phyloP scores from a whole-genome alignment of 2,113 vertebrate genomes.

The Pan troglodytes region DNA sequence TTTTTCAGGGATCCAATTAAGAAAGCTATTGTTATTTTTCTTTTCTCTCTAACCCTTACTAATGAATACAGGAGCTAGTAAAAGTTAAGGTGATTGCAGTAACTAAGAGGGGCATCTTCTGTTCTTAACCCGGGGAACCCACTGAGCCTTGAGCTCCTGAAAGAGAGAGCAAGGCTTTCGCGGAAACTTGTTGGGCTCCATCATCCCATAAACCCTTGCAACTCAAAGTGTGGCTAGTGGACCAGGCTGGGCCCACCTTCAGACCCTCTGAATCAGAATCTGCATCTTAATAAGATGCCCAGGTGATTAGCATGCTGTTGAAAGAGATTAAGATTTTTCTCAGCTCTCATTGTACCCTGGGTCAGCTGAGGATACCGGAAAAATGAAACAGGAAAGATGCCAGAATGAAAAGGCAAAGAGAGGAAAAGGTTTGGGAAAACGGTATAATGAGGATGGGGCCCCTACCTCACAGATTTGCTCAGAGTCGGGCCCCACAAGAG shows the following conservation, averaged over 20 bases:
- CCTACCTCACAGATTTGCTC: too few relatives aligned
- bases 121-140: background rate
- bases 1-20: constrained; percentile 66
- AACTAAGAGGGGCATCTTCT: constrained; percentile 8
- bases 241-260: too few relatives aligned
- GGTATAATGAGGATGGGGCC: accelerated
- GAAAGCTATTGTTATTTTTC: constrained; percentile 59
- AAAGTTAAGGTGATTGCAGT: constrained; percentile 40
- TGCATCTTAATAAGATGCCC: background rate
- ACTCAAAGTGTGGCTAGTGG: background rate
- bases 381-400: background rate
- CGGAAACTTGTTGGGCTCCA: background rate
- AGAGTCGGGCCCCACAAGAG: background rate
- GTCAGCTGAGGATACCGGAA: background rate
- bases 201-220: background rate
- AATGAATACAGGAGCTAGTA: constrained; percentile 55
- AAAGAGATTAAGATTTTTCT: background rate
- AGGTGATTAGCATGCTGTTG: background rate
- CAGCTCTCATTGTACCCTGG: background rate
- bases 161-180: background rate
- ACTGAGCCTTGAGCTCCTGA: background rate
- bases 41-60: constrained; percentile 58
- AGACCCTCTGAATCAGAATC: background rate
- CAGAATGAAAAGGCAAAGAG: background rate
- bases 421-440: background rate